phyloP scores from a whole-genome alignment of 1,140 invertebrate genomes.

The Cecropterus lyciades region DNA sequence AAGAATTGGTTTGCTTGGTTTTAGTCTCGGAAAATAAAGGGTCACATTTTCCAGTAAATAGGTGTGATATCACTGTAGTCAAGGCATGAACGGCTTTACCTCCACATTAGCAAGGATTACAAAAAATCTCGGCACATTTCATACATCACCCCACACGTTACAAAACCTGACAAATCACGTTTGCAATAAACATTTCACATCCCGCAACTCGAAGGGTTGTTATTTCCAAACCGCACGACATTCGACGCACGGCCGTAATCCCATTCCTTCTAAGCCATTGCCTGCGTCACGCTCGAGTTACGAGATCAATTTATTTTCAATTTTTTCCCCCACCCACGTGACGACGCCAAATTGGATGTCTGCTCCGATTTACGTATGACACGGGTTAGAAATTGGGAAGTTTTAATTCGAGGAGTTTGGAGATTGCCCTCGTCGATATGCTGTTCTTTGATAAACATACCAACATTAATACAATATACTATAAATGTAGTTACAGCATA shows the following conservation, averaged over 20 bases:
- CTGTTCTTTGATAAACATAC: too few relatives aligned
- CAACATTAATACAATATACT: too few relatives aligned
- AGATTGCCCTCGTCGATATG: slow-evolving; percentile 11
- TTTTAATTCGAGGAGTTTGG: slow-evolving; percentile 51
- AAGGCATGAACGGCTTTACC: too few relatives aligned
- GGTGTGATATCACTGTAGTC: too few relatives aligned
- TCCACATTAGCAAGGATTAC: too few relatives aligned
- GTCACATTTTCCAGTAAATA: too few relatives aligned
- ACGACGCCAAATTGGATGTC: slow-evolving; percentile 69
- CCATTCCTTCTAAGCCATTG: slow-evolving; percentile 65
- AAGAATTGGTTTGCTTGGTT: too few relatives aligned
- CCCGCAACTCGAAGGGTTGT: slow-evolving; percentile 23
- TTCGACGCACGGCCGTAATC: slow-evolving; percentile 44
- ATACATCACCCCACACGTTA: slow-evolving; percentile 1
- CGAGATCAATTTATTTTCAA: slow-evolving; percentile 76
- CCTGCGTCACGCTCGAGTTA: slow-evolving; percentile 58
- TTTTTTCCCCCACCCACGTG: slow-evolving; percentile 64
- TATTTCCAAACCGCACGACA: slow-evolving; percentile 36
- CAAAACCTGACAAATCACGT: slow-evolving; percentile 22
- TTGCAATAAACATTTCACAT: slow-evolving; percentile 27
- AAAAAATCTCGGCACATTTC: background rate
- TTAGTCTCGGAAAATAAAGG: too few relatives aligned
- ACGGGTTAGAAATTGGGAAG: slow-evolving; percentile 50
- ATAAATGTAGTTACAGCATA: too few relatives aligned
- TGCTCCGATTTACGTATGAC: slow-evolving; percentile 58